Conservation (phyloP, 1,140 invertebrate genomes). For the Zaprionus vittiger region DNA sequence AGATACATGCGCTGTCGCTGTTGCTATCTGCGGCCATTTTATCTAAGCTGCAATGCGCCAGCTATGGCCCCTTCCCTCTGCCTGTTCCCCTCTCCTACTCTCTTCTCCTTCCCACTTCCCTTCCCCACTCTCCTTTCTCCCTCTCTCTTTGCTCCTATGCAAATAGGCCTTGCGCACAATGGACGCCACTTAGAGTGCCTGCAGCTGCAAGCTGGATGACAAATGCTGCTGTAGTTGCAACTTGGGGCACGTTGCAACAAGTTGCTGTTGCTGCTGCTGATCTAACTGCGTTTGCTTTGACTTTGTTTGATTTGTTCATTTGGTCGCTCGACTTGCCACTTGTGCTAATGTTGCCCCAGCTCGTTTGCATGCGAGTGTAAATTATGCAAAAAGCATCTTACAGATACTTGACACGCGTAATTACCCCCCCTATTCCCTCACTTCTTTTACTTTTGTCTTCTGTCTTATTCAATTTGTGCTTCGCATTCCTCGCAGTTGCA, state of each 20-base stretch:
- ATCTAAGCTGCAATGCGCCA: conserved; percentile 72
- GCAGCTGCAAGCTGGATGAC: conserved; percentile 48
- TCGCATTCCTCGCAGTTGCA: conserved; percentile 18
- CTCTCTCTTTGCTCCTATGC: conserved; percentile 31
- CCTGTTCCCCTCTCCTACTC: not conserved
- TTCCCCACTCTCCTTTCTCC: not conserved
- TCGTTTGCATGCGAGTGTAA: conserved; percentile 40
- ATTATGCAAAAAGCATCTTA: conserved; percentile 46
- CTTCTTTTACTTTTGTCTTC: not conserved
- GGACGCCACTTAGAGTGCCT: conserved; percentile 17
- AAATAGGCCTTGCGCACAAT: conserved; percentile 52
- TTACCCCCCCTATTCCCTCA: conserved; percentile 31
- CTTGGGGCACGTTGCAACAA: conserved; percentile 49
- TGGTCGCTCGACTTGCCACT: conserved; percentile 24
- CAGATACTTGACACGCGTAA: conserved; percentile 55
- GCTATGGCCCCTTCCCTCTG: not conserved
- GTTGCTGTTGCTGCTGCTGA: conserved; percentile 51
- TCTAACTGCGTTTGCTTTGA: conserved; percentile 18
- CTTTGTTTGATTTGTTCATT: conserved; percentile 62
- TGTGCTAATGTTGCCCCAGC: conserved; percentile 31
- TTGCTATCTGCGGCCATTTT: conserved; percentile 59
- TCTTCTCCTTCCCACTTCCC: no score
- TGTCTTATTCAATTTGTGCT: conserved; percentile 7
- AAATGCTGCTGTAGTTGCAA: conserved; percentile 5
- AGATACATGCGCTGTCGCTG: conserved; percentile 20